Evolutionary conservation across 2,113 vertebrate genomes (phyloP), one percentile per base, ranked within the genome.

Genomic region (Pterocles orientalis): DNA sequence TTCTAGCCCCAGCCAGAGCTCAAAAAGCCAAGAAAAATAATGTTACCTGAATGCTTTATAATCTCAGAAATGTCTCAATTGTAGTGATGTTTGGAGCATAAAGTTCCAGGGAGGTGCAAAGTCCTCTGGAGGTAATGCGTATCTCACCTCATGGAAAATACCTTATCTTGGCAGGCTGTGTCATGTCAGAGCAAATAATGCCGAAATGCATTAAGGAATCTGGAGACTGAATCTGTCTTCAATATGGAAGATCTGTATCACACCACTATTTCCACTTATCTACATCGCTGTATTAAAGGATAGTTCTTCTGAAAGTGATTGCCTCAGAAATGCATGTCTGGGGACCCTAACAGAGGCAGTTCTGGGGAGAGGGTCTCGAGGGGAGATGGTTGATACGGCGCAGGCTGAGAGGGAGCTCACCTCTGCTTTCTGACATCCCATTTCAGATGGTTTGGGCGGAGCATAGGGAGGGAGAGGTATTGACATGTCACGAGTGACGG

Each of bases 131-230:
- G 50, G 83, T 89, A 87, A 62, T 14, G 9, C 62, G 58, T 86
- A 72, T 88, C 70, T 97, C 53, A 82, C 41, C 81, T 94, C 80
- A 76, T 29, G 50, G 81, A 82, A 94, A 79, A 82, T 72, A 91
- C 33, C 77, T 92, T 76, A 82, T 86, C 88, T 82, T 94, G 81
- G 66, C 91, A 92, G 61, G 77, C 39, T 94, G 77, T 93, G 72
- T 93, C 92, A 83, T 84, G 94, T 92, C 86, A 87, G 50, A 89
- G 69, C 72, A 92, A 94, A 93, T 86, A 94, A 84, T 33, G 70
- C n/a, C 10, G 26, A 93, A 92, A 84, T 21, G 45, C 50, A 73
- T 87, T 89, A 79, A 95, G 87, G 73, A 89, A 78, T 90, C 73
- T 79, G 69, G 72, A 87, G 57, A 65, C n/a, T 72, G 77, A 28